Percentiles rank a stretch among this genome's conserved stretches.
phyloP scores from a whole-genome alignment of 2,113 vertebrate genomes.

The Campylomormyrus numenius region DNA sequence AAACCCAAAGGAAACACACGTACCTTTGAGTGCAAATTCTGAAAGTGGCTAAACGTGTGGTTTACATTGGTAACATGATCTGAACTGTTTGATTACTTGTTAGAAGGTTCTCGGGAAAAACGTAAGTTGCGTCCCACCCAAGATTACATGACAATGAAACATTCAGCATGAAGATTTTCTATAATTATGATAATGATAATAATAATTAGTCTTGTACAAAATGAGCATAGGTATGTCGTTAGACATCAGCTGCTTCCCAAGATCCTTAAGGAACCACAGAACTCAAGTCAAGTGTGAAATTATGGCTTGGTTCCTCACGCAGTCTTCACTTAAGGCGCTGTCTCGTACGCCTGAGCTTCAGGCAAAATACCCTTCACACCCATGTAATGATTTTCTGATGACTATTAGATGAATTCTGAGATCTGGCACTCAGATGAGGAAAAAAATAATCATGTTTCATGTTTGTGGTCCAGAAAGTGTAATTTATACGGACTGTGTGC shows the following conservation, averaged over 20 bases:
- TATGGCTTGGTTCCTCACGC: neutral
- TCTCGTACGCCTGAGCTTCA: neutral
- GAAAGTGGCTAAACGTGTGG: neutral
- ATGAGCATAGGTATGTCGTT: neutral
- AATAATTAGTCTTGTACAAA: neutral
- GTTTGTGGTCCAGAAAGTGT: neutral
- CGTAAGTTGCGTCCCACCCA: neutral
- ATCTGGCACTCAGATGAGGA: neutral
- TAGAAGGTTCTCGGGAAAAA: neutral
- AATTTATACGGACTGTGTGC: neutral
- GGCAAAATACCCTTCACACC: neutral
- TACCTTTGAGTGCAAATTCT: neutral
- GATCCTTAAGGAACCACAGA: neutral
- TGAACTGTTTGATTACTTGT: neutral
- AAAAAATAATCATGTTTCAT: neutral
- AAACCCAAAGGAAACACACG: neutral
- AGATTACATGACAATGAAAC: neutral
- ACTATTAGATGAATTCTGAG: neutral
- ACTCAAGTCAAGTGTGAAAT: neutral
- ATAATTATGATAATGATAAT: neutral
- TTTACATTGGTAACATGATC: neutral
- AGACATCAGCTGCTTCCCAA: neutral
- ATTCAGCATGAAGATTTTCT: neutral
- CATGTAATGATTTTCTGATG: constrained; percentile 3
- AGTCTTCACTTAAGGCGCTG: neutral